Base-by-base conservation (phyloP, 2,797 vertebrate genomes). In the Sebastes matsubarae region DNA sequence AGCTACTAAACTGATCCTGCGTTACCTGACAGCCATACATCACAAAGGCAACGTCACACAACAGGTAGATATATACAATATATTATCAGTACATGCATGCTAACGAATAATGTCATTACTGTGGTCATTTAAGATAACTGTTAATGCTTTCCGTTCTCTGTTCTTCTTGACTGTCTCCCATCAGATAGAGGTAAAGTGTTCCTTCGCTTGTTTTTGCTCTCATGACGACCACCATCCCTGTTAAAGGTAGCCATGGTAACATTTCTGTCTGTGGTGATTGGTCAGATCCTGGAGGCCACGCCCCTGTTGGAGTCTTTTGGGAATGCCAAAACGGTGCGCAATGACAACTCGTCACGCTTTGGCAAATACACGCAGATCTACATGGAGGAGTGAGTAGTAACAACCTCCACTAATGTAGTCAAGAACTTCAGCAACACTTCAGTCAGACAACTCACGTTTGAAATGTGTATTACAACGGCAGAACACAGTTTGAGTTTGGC, bases 311-410 rank as follows among this genome's bases (percentile, higher is more conserved):
- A 99, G 93, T 97, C 98, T 67, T 99, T 99, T 30, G 98, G 98
- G 84, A 99, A 99, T 0, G 98, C 98, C 96, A 99, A 99, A 97
- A 99, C 98, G 0, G 97, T 99, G 87, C 96, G 98, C 87, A 99
- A 99, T 0, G 97, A 99, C 92, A 99, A 99, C 92, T 99, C 98
- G 85, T 99, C 98, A 89, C 97, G 98, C 92, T 99, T 99, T 87
- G 98, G 98, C 93, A 99, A 99, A 93, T 98, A 98, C 74, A 95
- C 97, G 46, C 97, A 99, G 93, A 96, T 99, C 93, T 99, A 96
- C 94, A 95, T 99, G 95, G 97, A 98, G 85, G 96, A 97, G 98
- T 99, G 85, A 98, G 98, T 97, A 65, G 0, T 32, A 8, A 69
- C n/a, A 46, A 2, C 34, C 32, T 65, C 2, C 7, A 27, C 14